Evolutionary conservation across 2,113 vertebrate species (phyloP), one percentile per base, ranked within the genome.

Genomic region (Calyptomena viridis): DNA sequence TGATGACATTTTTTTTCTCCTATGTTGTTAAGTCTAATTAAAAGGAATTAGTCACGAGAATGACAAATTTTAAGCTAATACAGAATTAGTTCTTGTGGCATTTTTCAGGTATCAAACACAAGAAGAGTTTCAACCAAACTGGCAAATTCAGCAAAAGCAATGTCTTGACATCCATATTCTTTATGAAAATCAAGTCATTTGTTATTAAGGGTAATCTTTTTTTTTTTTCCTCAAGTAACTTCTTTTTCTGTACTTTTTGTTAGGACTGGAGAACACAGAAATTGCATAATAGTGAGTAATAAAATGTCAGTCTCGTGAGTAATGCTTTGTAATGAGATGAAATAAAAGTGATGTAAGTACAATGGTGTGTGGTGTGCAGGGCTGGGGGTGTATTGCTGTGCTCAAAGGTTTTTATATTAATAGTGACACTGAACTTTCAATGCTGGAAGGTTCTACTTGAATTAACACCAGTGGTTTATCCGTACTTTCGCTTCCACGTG

Each of bases 261-360:
- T 56, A 92, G 86, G 74, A 56, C 50, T 20, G 44, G 58, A 62
- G 55, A 91, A 79, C 27, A 39, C 77, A 91, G 84, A n/a, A 86
- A 91, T 92, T 94, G 80, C 84, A 60, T 96, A 95, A 96, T 87
- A 94, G 91, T 95, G 96, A 94, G 93, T 88, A 96, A 97, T 93
- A 90, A 91, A 85, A 93, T 96, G 95, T 95, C 96, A 96, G 58
- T 84, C 63, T 49, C 20, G 37, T 96, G 96, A 97, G 94, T 90
- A 97, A 96, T 94, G 82, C 84, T 77, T 96, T 94, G 92, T 24
- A 95, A 96, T 95, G 96, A 97, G 86, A 86, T 95, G 91, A 96
- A 95, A 81, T 89, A 69, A 66, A 96, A 93, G 84, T 93, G 92
- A 93, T 90, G 87, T 68, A 87, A 94, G 89, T 80, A 88, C 89